These are phyloP conservation scores for Sander lucioperca DNA, from an alignment of 2,113 vertebrate species.

Conservation along the genomic window DNA sequence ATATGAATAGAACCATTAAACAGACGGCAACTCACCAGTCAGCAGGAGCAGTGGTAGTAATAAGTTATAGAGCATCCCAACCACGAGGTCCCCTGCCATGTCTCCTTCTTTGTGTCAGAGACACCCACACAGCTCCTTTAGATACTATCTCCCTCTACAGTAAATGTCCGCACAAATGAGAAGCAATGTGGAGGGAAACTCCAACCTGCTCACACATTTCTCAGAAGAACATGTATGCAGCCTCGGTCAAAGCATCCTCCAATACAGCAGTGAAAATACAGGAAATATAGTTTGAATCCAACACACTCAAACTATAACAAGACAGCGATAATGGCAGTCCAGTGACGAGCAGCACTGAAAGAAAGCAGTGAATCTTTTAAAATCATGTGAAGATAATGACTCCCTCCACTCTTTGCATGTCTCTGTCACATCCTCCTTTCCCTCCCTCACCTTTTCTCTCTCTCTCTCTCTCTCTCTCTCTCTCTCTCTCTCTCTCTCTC, in stretches of 20 bases:
- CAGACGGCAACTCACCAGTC: constrained; percentile 75
- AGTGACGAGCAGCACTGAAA: not conserved
- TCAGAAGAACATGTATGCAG: constrained; percentile 3
- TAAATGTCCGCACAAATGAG: not conserved
- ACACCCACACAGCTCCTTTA: constrained; percentile 34
- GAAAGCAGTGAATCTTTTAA: constrained; percentile 8
- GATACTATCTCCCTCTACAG: not conserved
- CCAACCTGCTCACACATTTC: constrained; percentile 59
- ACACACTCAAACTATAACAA: constrained; percentile 2
- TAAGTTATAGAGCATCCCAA: constrained; percentile 79
- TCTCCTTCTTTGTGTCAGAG: constrained; percentile 39
- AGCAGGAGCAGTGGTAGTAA: constrained; percentile 77
- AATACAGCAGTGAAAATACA: not conserved
- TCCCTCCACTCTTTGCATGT: constrained; percentile 52
- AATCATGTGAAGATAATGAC: constrained; percentile 37
- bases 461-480: constrained; percentile 34
- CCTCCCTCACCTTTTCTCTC: constrained; percentile 56
- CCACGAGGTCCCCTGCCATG: constrained; percentile 71
- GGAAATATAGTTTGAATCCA: not conserved
- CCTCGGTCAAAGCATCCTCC: constrained; percentile 52
- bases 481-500: constrained; percentile 35
- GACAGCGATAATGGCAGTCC: not conserved
- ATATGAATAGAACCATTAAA: not conserved
- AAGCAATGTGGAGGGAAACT: constrained; percentile 47
- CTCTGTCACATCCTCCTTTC: constrained; percentile 67